Base-by-base conservation (phyloP, 2,113 vertebrate genomes). In the Sinocyclocheilus grahami region DNA sequence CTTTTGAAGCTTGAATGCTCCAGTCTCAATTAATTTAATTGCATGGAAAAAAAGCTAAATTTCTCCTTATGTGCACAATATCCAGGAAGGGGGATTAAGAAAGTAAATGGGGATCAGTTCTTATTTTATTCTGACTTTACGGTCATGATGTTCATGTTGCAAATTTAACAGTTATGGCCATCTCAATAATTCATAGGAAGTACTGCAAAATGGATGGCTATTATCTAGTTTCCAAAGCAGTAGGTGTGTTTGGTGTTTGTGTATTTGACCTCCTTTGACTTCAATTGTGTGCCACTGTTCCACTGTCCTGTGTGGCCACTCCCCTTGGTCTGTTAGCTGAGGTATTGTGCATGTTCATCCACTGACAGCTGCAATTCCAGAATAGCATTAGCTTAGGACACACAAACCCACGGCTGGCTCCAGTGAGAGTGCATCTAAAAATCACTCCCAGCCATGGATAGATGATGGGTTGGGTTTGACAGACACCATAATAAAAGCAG, bases 341-440 rank as follows among this genome's bases (percentile, higher is more conserved):
- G 87, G 55, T 67, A 83, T 85, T 87, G 85, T 89, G 67, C 65
- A 48, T 80, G 79, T 88, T 67, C 65, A 33, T 24, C 46, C 39
- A 39, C 39, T 51, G 72, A 88, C 84, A 86, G 84, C 86, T 89
- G 88, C 80, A 75, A 48, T 53, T 87, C 80, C 53, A 48, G 65
- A 85, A 82, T 87, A 86, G 83, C 86, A 27, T 82, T 76, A 51
- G 85, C 65, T 51, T 58, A 83, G 53, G 63, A 71, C 72, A 60
- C 42, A 46, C 82, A 85, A 55, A 79, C 84, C 62, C 33, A 9
- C 0, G 14, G 14, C 20, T 33, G 42, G 24, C 86, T 53, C 58
- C 42, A 63, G 20, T 48, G 55, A 74, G 58, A 75, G 83, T 83
- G 48, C 77, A 27, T 53, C 39, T 65, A 85, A 86, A 62, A 20